phyloP scores from a whole-genome alignment of 1,140 invertebrate genomes.

The Lordiphosa stackelbergi region DNA sequence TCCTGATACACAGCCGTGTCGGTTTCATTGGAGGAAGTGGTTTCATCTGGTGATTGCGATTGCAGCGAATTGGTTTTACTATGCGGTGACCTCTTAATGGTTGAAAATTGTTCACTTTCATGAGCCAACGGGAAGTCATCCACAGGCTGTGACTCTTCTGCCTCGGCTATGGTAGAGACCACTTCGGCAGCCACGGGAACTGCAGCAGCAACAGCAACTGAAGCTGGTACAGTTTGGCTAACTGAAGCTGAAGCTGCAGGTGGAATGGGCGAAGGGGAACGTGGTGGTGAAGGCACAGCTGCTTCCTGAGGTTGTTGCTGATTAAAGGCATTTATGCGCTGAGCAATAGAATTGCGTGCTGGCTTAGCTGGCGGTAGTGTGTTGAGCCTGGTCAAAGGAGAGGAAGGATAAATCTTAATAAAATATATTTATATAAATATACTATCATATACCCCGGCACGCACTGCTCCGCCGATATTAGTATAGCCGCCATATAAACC shows the following conservation, averaged over 20 bases:
- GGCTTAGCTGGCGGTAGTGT: constrained; percentile 81
- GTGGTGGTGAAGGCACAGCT: constrained; percentile 21
- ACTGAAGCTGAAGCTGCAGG: constrained; percentile 4
- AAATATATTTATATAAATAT: no score
- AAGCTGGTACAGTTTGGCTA: background rate
- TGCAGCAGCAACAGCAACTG: constrained; percentile 3
- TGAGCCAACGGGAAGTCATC: constrained; percentile 81
- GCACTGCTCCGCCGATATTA: no score
- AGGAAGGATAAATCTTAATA: no score
- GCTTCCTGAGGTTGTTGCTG: constrained; percentile 48
- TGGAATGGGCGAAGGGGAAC: constrained; percentile 30
- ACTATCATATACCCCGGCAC: no score
- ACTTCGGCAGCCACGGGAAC: constrained; percentile 54
- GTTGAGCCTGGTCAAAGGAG: constrained; percentile 61
- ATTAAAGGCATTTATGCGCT: constrained; percentile 78
- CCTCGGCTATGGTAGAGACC: constrained; percentile 46
- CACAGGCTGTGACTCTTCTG: constrained; percentile 42
- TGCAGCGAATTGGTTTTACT: constrained; percentile 78
- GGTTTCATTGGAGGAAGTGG: constrained; percentile 68
- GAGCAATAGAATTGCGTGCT: constrained; percentile 81
- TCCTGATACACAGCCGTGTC: constrained; percentile 59
- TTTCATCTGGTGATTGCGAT: constrained; percentile 71
- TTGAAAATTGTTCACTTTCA: constrained; percentile 82
- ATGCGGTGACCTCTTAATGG: constrained; percentile 83
- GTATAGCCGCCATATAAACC: no score